Conservation (phyloP, 2,888 invertebrate species). For the Magallana nippona region DNA sequence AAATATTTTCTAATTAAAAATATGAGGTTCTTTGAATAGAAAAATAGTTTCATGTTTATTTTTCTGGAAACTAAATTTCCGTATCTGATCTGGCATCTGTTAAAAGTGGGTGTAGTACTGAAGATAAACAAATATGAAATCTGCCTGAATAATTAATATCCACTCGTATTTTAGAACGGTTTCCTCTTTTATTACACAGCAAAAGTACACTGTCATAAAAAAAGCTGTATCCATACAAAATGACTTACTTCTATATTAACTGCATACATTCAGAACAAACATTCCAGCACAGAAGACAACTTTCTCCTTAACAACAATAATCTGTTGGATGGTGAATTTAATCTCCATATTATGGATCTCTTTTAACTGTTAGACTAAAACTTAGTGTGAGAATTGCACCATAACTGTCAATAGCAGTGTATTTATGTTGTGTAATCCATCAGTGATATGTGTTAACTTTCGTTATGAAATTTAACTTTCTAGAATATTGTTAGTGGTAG, state of each 20-base stretch:
- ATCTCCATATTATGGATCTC: slow-evolving; percentile 1
- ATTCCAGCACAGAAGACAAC: not conserved
- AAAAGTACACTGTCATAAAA: not conserved
- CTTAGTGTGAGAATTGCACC: not conserved
- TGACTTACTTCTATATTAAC: not conserved
- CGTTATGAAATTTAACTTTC: not conserved
- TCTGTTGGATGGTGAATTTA: not conserved
- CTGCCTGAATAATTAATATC: no score
- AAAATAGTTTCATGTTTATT: no score
- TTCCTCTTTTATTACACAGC: no score
- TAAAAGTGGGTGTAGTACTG: no score
- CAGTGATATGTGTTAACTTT: not conserved
- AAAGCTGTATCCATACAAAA: not conserved
- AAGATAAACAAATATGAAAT: no score
- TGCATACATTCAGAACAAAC: not conserved
- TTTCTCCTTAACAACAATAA: slow-evolving; percentile 10
- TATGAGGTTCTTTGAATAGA: no score
- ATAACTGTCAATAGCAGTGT: not conserved
- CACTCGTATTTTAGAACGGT: no score
- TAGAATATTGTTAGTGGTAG: not conserved
- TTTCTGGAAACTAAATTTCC: no score
- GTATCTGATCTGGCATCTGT: no score
- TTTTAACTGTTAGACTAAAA: not conserved
- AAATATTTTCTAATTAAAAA: no score
- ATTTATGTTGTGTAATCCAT: not conserved